phyloP scores from a whole-genome alignment of 2,888 invertebrate species.

The Noctuana brunneofusca region DNA sequence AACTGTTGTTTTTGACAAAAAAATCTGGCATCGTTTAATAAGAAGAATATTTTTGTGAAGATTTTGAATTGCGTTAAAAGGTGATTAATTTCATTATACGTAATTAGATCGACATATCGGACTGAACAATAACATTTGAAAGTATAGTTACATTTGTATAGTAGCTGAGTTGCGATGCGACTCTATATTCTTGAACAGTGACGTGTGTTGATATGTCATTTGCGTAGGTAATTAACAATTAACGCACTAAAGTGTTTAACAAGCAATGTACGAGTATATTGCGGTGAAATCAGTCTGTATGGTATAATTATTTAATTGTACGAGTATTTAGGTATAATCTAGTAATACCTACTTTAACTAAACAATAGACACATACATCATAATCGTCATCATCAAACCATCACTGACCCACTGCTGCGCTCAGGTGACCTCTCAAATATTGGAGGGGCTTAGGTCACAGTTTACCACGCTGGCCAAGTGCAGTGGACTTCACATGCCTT shows the following conservation, averaged over 20 bases:
- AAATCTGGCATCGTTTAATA: no score
- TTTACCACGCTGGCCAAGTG: no score
- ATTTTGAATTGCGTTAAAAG: no score
- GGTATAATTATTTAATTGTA: not conserved
- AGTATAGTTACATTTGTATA: not conserved
- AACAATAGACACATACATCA: no score
- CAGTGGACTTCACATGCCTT: no score
- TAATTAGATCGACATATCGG: not conserved
- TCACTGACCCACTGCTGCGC: no score
- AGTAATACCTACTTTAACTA: not conserved
- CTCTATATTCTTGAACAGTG: constrained; percentile 6
- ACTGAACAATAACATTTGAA: constrained; percentile 1
- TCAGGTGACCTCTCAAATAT: no score
- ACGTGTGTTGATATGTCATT: constrained; percentile 25
- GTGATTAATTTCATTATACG: not conserved
- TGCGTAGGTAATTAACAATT: constrained; percentile 15
- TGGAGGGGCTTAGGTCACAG: no score
- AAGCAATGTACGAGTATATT: not conserved
- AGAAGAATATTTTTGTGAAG: no score
- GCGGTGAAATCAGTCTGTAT: not conserved
- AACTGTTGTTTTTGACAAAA: no score
- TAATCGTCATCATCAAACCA: no score
- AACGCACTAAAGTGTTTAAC: constrained; percentile 3
- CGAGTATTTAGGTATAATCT: not conserved
- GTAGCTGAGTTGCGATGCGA: not conserved